Evolutionary conservation across 2,113 vertebrate genomes (phyloP).

Genomic region (Callithrix jacchus): DNA sequence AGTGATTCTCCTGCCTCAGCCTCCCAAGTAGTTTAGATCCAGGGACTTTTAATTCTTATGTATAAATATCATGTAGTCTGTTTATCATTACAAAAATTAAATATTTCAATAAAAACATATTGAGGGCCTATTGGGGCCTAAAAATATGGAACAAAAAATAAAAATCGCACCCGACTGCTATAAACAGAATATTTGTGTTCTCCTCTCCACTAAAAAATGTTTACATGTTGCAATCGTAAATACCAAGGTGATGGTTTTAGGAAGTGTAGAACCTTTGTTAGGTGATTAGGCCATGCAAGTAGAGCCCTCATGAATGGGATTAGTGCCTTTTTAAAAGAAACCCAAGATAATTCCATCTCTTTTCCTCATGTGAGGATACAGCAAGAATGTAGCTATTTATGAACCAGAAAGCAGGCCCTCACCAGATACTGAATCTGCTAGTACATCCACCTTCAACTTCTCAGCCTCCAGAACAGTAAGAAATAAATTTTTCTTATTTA

Average conservation of each 20-base stretch:
- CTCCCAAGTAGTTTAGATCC: neutral
- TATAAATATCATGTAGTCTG: neutral
- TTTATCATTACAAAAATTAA: neutral
- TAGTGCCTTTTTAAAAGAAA: neutral
- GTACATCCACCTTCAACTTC: neutral
- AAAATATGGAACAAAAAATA: neutral
- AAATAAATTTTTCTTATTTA: neutral
- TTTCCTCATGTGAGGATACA: too few species aligned
- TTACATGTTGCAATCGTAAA: neutral
- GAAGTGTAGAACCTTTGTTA: neutral
- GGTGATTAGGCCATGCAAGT: too few species aligned
- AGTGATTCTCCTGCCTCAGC: too few species aligned
- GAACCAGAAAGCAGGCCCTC: neutral
- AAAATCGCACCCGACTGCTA: neutral
- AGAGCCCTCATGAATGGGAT: neutral
- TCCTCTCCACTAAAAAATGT: neutral
- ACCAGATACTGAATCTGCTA: neutral
- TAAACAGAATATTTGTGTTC: neutral
- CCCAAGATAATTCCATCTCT: neutral
- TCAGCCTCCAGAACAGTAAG: neutral
- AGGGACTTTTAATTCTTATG: neutral
- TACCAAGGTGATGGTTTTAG: neutral
- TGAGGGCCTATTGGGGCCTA: neutral
- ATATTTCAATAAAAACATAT: neutral
- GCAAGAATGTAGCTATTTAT: neutral